A percentile compares a stretch with the other conserved stretches of the same genome.
Conservation (phyloP, 2,797 vertebrate species). For the Mastacembelus armatus region DNA sequence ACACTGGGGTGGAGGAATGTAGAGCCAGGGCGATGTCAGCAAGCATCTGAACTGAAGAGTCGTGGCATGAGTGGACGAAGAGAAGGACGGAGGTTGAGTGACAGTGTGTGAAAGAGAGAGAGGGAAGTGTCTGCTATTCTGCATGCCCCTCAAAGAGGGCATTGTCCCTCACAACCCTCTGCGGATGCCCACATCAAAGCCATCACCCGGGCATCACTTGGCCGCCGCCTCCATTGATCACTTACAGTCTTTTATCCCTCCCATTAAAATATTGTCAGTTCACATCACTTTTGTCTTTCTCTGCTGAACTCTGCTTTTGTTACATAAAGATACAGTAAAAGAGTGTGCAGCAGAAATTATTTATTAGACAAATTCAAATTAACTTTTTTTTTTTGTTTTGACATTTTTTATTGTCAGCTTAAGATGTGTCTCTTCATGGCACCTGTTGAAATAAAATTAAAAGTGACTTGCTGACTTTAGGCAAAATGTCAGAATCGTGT, state of each 20-base stretch:
- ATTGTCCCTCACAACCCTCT: constrained; percentile 85
- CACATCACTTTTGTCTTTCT: constrained; percentile 87
- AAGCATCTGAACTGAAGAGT: constrained; percentile 43
- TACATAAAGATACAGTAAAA: constrained; percentile 78
- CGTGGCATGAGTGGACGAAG: constrained; percentile 36
- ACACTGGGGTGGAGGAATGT: constrained; percentile 47
- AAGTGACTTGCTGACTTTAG: neutral
- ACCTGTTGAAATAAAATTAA: neutral
- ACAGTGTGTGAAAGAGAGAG: constrained; percentile 62
- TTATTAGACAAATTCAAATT: neutral
- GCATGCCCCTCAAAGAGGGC: constrained; percentile 84
- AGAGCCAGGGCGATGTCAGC: constrained; percentile 43
- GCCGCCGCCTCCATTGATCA: constrained; percentile 88
- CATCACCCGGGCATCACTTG: constrained; percentile 84
- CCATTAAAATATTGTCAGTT: constrained; percentile 89
- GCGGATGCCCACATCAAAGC: constrained; percentile 88
- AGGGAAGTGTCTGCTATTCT: constrained; percentile 83
- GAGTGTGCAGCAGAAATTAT: constrained; percentile 1
- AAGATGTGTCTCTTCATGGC: neutral
- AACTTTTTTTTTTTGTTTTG: neutral
- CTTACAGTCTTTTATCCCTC: constrained; percentile 87
- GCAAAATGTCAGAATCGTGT: neutral
- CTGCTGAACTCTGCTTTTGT: constrained; percentile 83
- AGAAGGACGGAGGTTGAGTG: constrained; percentile 50
- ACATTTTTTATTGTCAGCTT: too few species aligned